These are phyloP conservation scores for Cydia amplana DNA, from an alignment of 1,140 invertebrate species.

Conservation along the genomic window DNA sequence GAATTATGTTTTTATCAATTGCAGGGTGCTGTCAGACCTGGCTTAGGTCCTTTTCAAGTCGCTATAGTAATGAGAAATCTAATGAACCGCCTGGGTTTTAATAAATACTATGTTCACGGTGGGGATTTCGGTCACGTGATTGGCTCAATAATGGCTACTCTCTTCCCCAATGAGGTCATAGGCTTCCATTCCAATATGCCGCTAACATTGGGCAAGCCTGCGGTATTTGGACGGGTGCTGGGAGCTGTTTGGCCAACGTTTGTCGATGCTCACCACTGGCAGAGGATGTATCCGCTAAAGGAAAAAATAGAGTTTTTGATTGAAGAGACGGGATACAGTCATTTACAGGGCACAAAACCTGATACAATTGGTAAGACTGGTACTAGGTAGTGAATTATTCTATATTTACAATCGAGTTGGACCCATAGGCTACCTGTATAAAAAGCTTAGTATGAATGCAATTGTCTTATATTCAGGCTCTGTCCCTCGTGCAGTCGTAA, in stretches of 20 bases:
- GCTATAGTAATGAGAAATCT: slow-evolving; percentile 89
- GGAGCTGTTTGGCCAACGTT: slow-evolving; percentile 63
- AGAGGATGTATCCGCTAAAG: slow-evolving; percentile 83
- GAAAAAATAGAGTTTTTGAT: slow-evolving; percentile 78
- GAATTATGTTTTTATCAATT: background rate
- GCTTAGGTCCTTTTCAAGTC: slow-evolving; percentile 83
- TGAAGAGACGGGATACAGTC: slow-evolving; percentile 89
- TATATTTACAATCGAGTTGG: too few relatives aligned
- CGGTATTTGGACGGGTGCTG: slow-evolving; percentile 51
- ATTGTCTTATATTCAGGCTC: too few relatives aligned
- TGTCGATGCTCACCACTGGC: slow-evolving; percentile 69
- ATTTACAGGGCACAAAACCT: slow-evolving; percentile 93
- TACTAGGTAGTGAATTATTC: slow-evolving; percentile 31
- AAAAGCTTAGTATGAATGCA: too few relatives aligned
- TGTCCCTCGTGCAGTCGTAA: too few relatives aligned
- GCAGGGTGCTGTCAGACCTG: slow-evolving; percentile 81
- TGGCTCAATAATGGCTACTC: slow-evolving; percentile 80
- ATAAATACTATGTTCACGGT: slow-evolving; percentile 90
- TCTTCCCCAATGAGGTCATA: slow-evolving; percentile 86
- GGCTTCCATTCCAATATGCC: slow-evolving; percentile 70
- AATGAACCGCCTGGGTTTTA: slow-evolving; percentile 88
- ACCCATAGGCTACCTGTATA: too few relatives aligned
- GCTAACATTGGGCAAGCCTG: slow-evolving; percentile 48
- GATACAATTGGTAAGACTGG: slow-evolving; percentile 89
- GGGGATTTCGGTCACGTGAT: slow-evolving; percentile 90